Conservation (phyloP, 2,113 vertebrate genomes). For the Rhinoderma darwinii region DNA sequence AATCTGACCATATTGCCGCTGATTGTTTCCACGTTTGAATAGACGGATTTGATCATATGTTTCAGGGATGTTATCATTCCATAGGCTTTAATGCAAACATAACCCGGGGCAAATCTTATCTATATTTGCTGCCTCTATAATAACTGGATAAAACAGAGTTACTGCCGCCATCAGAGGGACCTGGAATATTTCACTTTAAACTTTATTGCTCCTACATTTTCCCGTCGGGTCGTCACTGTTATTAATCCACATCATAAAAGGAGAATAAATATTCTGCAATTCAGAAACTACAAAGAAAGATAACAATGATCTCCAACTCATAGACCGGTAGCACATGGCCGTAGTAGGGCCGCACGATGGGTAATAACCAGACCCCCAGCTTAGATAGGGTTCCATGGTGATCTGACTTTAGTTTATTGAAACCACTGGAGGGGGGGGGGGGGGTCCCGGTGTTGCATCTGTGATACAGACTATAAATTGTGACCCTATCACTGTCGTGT, state of each 20-base stretch:
- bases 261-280: background rate
- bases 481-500: too few relatives aligned
- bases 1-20: too few relatives aligned
- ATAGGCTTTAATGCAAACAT: background rate
- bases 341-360: too few relatives aligned
- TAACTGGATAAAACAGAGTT: conserved; percentile 4
- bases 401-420: too few relatives aligned
- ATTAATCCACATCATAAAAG: conserved; percentile 19
- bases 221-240: conserved; percentile 7
- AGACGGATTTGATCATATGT: too few relatives aligned
- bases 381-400: too few relatives aligned
- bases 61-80: too few relatives aligned
- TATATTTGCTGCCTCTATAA: conserved; percentile 26
- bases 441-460: too few relatives aligned
- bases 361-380: too few relatives aligned
- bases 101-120: conserved; percentile 36
- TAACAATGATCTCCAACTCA: background rate
- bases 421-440: too few relatives aligned
- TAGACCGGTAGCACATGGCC: background rate
- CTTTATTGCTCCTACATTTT: conserved; percentile 28
- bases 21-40: too few relatives aligned
- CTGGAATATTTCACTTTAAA: conserved; percentile 30
- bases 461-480: too few relatives aligned
- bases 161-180: conserved; percentile 4
- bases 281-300: background rate